Percentiles rank a stretch among this genome's conserved stretches.
Conservation (phyloP, 2,113 vertebrate genomes). For the Desmodus rotundus region DNA sequence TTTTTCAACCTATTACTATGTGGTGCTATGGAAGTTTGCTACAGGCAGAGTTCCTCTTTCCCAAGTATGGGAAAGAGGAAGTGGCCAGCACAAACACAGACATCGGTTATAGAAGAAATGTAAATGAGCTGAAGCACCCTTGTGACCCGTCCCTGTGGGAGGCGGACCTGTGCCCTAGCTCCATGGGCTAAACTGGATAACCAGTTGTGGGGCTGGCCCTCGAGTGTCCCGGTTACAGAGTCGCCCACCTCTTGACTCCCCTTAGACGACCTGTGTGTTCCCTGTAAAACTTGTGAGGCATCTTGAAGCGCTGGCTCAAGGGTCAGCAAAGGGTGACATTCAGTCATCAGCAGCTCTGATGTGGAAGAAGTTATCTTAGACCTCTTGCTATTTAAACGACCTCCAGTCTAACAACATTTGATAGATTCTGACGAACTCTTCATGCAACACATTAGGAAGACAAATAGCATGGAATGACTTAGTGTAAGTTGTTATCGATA, state of each 20-base stretch:
- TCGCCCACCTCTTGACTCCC: background rate
- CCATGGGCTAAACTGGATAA: background rate
- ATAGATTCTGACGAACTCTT: background rate
- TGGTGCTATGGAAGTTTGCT: background rate
- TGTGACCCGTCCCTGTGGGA: background rate
- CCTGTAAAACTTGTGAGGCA: background rate
- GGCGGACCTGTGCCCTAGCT: background rate
- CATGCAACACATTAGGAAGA: background rate
- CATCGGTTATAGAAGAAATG: background rate
- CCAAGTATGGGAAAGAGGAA: background rate
- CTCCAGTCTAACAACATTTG: background rate
- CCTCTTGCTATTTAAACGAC: background rate
- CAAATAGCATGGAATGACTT: background rate
- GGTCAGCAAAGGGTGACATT: background rate
- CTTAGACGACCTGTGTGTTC: background rate
- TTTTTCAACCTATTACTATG: background rate
- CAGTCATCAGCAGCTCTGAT: background rate
- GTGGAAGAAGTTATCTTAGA: background rate
- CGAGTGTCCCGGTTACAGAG: accelerated
- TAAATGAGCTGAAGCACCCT: background rate
- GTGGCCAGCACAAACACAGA: background rate
- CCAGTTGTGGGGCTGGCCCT: accelerated
- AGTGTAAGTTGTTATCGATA: background rate
- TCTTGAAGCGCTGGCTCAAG: conserved; percentile 4
- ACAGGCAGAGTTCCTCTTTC: background rate